A percentile compares a stretch with the other conserved stretches of the same genome.
Evolutionary conservation across 2,113 vertebrate species (phyloP).

Genomic region (Centropristis striata): DNA sequence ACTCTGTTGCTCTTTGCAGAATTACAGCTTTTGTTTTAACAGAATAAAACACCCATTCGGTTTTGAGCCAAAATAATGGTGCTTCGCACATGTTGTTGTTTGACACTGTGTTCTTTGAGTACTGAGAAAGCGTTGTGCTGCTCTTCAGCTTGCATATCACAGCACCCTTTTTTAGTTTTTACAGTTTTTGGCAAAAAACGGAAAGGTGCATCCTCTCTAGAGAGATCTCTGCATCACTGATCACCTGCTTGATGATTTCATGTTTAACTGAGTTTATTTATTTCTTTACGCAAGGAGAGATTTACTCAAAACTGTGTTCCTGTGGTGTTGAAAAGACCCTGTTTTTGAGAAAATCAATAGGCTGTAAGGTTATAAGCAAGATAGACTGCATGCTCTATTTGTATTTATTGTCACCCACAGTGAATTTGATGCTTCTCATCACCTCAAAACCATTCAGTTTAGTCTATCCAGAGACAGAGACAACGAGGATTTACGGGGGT

Average conservation of each 20-base stretch:
- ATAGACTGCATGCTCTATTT: not conserved
- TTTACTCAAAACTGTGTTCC: not conserved
- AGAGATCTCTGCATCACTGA: slow-evolving; percentile 14
- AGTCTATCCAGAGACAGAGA: not conserved
- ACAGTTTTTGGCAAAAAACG: slow-evolving; percentile 27
- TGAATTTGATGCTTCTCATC: slow-evolving; percentile 1
- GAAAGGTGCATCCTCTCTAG: not conserved
- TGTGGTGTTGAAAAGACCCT: not conserved
- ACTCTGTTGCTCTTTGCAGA: slow-evolving; percentile 46
- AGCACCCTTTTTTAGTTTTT: slow-evolving; percentile 25
- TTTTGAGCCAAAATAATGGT: slow-evolving; percentile 26
- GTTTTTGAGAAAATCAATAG: not conserved
- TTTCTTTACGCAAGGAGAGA: slow-evolving; percentile 20
- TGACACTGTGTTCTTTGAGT: not conserved
- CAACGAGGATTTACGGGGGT: not conserved
- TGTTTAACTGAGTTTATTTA: slow-evolving; percentile 6
- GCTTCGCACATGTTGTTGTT: slow-evolving; percentile 6
- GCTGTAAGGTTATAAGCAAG: not conserved
- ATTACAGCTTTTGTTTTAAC: slow-evolving; percentile 44
- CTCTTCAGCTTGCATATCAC: not conserved
- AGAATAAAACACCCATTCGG: slow-evolving; percentile 2
- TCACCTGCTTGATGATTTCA: slow-evolving; percentile 43
- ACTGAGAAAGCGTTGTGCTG: not conserved
- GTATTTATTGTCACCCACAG: not conserved
- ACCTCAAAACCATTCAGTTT: slow-evolving; percentile 10